Evolutionary conservation across 2,888 invertebrate species (phyloP).

Genomic region (Drosophila mettleri): DNA sequence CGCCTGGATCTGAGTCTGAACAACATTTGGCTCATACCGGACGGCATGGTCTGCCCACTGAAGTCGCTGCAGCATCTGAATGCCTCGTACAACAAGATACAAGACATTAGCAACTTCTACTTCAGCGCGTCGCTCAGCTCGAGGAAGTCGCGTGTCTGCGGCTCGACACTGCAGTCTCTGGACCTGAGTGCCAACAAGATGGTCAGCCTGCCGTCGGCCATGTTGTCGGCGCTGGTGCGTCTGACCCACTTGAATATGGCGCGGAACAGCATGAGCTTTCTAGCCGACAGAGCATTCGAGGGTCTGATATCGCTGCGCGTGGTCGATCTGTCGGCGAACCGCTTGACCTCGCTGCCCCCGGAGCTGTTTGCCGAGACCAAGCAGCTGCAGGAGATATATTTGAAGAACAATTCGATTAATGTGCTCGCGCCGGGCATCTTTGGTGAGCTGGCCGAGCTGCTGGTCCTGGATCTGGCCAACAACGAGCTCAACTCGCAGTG

Average conservation of each 20-base stretch:
- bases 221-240: constrained; percentile 91
- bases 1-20: constrained; percentile 93
- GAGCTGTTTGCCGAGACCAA: constrained; percentile 93
- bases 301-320: constrained; percentile 92
- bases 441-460: constrained; percentile 91
- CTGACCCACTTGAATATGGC: constrained; percentile 92
- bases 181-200: constrained; percentile 95
- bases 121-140: constrained; percentile 88
- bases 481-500: constrained; percentile 94
- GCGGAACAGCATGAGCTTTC: constrained; percentile 94
- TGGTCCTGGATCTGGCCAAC: constrained; percentile 92
- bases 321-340: constrained; percentile 95
- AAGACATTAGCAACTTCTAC: constrained; percentile 94
- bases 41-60: constrained; percentile 93
- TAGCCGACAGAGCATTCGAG: constrained; percentile 92
- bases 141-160: constrained; percentile 85
- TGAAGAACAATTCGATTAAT: constrained; percentile 95
- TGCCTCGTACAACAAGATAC: constrained; percentile 93
- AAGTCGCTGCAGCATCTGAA: constrained; percentile 92
- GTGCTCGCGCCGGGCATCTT: constrained; percentile 94
- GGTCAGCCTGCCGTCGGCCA: constrained; percentile 92
- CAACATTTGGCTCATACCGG: constrained; percentile 95
- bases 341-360: constrained; percentile 93
- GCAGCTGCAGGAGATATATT: constrained; percentile 93
- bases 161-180: constrained; percentile 90